These are phyloP conservation scores for Megaleporinus macrocephalus DNA, from an alignment of 2,113 vertebrate genomes.

Conservation along the genomic window DNA sequence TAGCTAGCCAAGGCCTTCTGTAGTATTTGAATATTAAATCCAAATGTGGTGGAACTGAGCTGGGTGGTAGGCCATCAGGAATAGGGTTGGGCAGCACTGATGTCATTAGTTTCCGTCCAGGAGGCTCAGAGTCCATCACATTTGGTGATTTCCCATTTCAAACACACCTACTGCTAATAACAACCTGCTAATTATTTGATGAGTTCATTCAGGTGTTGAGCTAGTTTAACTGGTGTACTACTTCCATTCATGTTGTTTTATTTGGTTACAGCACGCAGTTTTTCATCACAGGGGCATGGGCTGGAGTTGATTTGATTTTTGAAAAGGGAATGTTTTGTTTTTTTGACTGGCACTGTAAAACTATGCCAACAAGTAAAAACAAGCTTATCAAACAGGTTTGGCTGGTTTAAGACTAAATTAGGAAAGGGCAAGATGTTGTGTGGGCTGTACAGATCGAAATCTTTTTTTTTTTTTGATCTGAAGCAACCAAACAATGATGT, in stretches of 20 bases:
- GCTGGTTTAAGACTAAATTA: background rate
- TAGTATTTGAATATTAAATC: background rate
- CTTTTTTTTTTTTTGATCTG: background rate
- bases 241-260: no score
- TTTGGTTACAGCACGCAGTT: no score
- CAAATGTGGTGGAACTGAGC: background rate
- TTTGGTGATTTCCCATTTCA: background rate
- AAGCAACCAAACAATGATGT: background rate
- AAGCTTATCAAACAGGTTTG: background rate
- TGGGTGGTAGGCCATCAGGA: background rate
- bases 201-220: no score
- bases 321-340: background rate
- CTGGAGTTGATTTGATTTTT: background rate
- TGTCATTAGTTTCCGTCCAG: background rate
- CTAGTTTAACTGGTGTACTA: no score
- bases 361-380: background rate
- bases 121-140: background rate
- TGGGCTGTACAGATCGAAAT: background rate
- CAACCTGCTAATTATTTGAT: no score
- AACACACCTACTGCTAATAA: no score
- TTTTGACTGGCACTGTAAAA: background rate
- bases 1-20: no score
- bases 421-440: background rate
- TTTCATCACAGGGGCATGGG: no score
- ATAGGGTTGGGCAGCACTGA: background rate